A percentile compares a stretch with the other conserved stretches of the same genome.
Evolutionary conservation across 2,888 invertebrate genomes (phyloP).

Genomic region (Diaperis boleti): DNA sequence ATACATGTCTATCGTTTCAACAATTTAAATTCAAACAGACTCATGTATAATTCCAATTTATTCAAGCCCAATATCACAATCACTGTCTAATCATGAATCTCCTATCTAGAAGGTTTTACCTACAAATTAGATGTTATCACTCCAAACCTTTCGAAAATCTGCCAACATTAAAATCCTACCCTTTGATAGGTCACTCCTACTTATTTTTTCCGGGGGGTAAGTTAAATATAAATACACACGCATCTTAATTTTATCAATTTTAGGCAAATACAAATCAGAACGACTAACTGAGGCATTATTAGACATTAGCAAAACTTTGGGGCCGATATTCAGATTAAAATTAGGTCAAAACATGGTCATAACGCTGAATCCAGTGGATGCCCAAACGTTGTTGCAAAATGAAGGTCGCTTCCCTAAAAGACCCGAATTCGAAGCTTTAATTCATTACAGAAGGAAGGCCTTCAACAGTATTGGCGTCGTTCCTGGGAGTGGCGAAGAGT

Average conservation of each 20-base stretch:
- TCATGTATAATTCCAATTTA: slow-evolving; percentile 5
- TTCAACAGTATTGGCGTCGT: slow-evolving; percentile 69
- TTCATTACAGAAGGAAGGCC: slow-evolving; percentile 65
- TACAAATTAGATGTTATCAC: too few species aligned
- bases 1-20: too few species aligned
- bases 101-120: background rate
- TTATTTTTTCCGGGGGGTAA: slow-evolving; percentile 63
- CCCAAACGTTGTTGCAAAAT: slow-evolving; percentile 65
- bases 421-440: slow-evolving; percentile 69
- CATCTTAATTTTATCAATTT: slow-evolving; percentile 27
- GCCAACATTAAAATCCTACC: slow-evolving; percentile 56
- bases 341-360: slow-evolving; percentile 66
- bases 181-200: slow-evolving; percentile 61
- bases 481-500: slow-evolving; percentile 71
- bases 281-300: slow-evolving; percentile 65
- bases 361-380: slow-evolving; percentile 68
- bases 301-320: slow-evolving; percentile 65
- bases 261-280: slow-evolving; percentile 62
- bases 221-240: too few species aligned
- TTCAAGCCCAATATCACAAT: background rate
- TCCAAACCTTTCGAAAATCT: slow-evolving; percentile 50
- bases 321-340: slow-evolving; percentile 67
- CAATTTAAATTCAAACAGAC: background rate
- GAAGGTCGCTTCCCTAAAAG: slow-evolving; percentile 69
- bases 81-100: background rate